These are phyloP conservation scores for Marisa cornuarietis DNA, from an alignment of 1,140 invertebrate species.

Conservation along the genomic window DNA sequence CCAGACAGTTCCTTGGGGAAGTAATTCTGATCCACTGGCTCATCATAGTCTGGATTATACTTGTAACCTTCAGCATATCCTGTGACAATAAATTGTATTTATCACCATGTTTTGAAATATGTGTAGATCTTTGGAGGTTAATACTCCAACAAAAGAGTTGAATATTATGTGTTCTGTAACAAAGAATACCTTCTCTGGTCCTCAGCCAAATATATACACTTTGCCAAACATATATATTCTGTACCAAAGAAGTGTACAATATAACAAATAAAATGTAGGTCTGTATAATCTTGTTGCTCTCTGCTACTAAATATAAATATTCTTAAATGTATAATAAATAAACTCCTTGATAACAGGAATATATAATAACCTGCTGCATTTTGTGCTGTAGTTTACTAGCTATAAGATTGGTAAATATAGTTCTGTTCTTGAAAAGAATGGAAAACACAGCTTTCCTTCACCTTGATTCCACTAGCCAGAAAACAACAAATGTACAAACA, in stretches of 20 bases:
- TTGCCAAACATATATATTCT: not conserved
- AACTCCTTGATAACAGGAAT: no score
- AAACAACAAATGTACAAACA: not conserved
- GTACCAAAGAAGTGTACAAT: not conserved
- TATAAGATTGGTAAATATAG: no score
- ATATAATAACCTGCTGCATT: no score
- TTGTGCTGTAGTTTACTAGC: no score
- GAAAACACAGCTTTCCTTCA: no score
- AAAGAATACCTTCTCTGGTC: not conserved
- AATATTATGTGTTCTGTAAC: not conserved
- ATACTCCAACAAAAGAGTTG: not conserved
- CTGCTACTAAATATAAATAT: not conserved
- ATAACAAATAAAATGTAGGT: no score
- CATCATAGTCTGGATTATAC: slow-evolving; percentile 51
- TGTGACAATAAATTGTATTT: slow-evolving; percentile 31
- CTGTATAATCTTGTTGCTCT: no score
- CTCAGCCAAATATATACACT: no score
- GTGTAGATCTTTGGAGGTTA: not conserved
- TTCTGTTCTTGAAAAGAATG: no score
- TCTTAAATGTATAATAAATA: no score
- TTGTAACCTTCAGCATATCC: slow-evolving; percentile 68
- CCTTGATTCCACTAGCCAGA: no score
- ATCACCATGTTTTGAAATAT: not conserved
- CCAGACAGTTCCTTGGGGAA: slow-evolving; percentile 50
- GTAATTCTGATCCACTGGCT: slow-evolving; percentile 57